Percentiles rank a stretch among this genome's conserved stretches.
Conservation (phyloP, 2,797 vertebrate genomes). For the Esox masquinongy region DNA sequence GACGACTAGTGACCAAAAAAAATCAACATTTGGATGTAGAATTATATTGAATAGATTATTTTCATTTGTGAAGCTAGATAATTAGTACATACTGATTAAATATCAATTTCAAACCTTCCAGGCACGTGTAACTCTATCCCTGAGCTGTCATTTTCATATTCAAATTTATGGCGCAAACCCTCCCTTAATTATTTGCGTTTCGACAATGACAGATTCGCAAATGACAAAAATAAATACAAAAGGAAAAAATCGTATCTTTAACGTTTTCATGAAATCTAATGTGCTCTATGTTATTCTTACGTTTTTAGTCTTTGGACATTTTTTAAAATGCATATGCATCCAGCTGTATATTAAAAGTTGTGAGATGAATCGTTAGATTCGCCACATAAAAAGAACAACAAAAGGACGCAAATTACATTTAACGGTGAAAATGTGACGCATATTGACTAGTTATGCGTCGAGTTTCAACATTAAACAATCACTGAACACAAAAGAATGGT, state of each 20-base stretch:
- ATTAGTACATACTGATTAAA: neutral
- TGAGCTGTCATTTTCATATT: conserved; percentile 17
- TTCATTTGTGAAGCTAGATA: neutral
- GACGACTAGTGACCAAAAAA: neutral
- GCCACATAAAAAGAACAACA: conserved; percentile 30
- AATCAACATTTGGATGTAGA: neutral
- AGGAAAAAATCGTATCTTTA: neutral
- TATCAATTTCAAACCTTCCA: neutral
- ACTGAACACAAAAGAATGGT: neutral
- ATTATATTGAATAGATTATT: neutral
- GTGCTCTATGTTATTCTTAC: neutral
- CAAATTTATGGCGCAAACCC: conserved; percentile 36
- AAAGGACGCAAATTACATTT: neutral
- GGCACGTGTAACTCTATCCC: neutral
- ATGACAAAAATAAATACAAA: neutral
- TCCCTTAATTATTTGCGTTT: conserved; percentile 12
- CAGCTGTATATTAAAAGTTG: conserved; percentile 9
- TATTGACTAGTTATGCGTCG: neutral
- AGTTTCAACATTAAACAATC: neutral
- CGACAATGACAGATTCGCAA: conserved; percentile 35
- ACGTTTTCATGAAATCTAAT: neutral
- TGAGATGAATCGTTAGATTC: conserved; percentile 60
- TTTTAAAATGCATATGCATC: conserved; percentile 2
- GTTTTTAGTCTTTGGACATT: neutral
- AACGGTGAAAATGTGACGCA: neutral